phyloP scores from a whole-genome alignment of 30 jellyfish, hydroid and myxozoan genomes.

The Mastigias papua region DNA sequence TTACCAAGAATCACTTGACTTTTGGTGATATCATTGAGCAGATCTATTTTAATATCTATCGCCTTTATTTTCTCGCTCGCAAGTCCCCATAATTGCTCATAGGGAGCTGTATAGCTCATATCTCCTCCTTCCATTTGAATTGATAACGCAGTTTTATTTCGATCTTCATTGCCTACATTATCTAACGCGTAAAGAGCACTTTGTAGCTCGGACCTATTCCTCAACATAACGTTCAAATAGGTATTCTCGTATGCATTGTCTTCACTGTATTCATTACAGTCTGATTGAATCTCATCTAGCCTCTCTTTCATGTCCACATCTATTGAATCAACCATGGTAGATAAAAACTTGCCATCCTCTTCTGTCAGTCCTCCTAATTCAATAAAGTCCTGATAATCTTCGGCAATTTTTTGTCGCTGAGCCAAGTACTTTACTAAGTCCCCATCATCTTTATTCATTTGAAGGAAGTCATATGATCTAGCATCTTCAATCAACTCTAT shows the following conservation, averaged over 20 bases:
- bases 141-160: not conserved
- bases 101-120: not conserved
- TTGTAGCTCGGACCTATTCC: conserved; percentile 12
- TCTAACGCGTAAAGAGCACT: conserved; percentile 16
- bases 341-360: conserved; percentile 12
- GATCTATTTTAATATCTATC: conserved; percentile 13
- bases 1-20: not conserved
- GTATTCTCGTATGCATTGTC: conserved; percentile 27
- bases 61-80: conserved; percentile 29
- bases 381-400: conserved; percentile 21
- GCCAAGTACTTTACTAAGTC: not conserved
- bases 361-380: conserved; percentile 20
- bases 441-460: not conserved
- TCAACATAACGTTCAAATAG: conserved; percentile 4
- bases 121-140: conserved; percentile 6
- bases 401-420: conserved; percentile 21
- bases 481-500: conserved; percentile 5
- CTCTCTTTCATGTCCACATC: conserved; percentile 38
- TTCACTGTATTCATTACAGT: not conserved
- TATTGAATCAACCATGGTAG: conserved; percentile 13
- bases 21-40: not conserved
- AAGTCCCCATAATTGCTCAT: not conserved
- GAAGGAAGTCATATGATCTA: not conserved
- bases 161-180: not conserved
- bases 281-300: conserved; percentile 40